Base-by-base conservation (phyloP, 2,113 vertebrate species). In the Argyrosomus japonicus region DNA sequence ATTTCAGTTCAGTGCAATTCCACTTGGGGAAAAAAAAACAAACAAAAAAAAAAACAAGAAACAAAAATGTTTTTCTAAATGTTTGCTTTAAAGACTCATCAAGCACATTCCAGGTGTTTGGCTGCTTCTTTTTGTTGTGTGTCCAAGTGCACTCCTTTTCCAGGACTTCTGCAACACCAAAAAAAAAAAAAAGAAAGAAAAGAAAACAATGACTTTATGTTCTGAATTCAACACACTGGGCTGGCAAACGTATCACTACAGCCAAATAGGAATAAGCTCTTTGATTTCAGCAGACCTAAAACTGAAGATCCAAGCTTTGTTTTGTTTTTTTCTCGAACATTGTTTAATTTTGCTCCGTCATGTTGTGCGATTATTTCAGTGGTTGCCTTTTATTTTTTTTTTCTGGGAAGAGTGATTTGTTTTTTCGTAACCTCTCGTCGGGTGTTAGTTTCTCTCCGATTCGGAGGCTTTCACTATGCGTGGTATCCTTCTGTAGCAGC, bases 1-100 rank as follows among this genome's bases (percentile, higher is more conserved):
- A 77, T 85, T 87, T 88, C 82, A 85, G 72, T 83, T 87, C 85
- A 73, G 87, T 92, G 86, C 91, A 92, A 89, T 90, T 87, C 74
- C 77, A 79, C 63, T 70, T 74, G 5, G 57, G 23, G 50, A 9
- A 5, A 21, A 27, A 36, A 13, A 43, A 64, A 27, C n/a, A 60
- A 77, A 68, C 58, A 21, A 27, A 75, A 68, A 23, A 57, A 68
- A 32, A 61, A 77, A 63, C 5, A 50, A 50, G 58, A 40, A 62
- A 78, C 32, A 69, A 53, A 48, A n/a, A 76, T 6, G 70, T 76
- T 82, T 76, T 82, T 84, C 81, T 91, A 88, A 84, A 78, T 89
- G 61, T 87, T 88, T 87, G 89, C 86, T 93, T 93, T 90, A 91
- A 87, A 86, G 69, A 82, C 81, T 89, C 71, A 81, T 88, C 68